A percentile compares a stretch with the other conserved stretches of the same genome.
Conservation (phyloP, 2,888 invertebrate species). For the Noctuana brunneofusca region DNA sequence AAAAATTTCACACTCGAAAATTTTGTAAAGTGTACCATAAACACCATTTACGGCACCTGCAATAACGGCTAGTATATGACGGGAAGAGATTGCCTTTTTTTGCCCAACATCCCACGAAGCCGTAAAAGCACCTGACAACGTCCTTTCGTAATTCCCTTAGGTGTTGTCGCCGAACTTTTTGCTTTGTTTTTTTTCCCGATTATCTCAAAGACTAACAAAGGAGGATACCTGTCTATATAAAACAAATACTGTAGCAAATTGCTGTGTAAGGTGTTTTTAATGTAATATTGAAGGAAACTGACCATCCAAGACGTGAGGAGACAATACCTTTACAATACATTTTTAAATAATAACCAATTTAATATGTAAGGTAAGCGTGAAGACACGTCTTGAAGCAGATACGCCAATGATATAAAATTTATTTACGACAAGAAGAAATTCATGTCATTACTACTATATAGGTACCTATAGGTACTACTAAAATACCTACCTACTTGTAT, state of each 20-base stretch:
- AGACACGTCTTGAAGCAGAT: conserved; percentile 59
- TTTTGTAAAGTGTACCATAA: conserved; percentile 49
- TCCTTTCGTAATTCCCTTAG: conserved; percentile 54
- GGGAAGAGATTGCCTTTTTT: conserved; percentile 49
- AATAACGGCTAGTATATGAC: conserved; percentile 55
- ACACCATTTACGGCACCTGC: conserved; percentile 59
- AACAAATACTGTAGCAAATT: conserved; percentile 71
- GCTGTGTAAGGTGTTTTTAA: conserved; percentile 68
- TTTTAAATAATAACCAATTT: conserved; percentile 53
- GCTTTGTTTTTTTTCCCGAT: conserved; percentile 43
- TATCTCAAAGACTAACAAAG: conserved; percentile 52
- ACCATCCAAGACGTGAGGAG: conserved; percentile 63
- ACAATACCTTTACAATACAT: conserved; percentile 55
- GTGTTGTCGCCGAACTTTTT: conserved; percentile 57
- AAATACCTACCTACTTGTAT: no score
- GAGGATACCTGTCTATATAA: conserved; percentile 69
- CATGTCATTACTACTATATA: no score
- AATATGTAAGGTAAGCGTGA: conserved; percentile 66
- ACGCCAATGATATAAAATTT: neutral
- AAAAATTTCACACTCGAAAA: conserved; percentile 61
- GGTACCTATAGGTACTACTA: no score
- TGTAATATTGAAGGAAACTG: conserved; percentile 50
- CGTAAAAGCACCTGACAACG: conserved; percentile 71
- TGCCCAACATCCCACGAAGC: conserved; percentile 50
- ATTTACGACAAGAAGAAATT: neutral